These are phyloP conservation scores for Pachyuromys duprasi DNA, from an alignment of 2,797 vertebrate genomes.

Conservation along the genomic window DNA sequence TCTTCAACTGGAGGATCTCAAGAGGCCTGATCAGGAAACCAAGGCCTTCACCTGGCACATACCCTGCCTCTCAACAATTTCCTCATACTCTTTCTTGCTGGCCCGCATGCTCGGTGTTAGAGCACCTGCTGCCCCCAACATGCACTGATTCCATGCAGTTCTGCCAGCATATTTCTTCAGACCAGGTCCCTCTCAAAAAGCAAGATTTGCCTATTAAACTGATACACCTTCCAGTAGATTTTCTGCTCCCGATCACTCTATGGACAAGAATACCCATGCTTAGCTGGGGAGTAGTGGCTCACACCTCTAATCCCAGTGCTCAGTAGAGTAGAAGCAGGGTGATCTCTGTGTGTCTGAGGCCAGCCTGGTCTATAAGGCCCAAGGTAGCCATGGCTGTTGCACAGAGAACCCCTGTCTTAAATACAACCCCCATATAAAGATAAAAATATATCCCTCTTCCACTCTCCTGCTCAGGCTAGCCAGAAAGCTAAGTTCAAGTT, in stretches of 20 bases:
- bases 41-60: background rate
- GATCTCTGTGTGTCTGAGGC: background rate
- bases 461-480: background rate
- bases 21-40: background rate
- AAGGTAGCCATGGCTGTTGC: background rate
- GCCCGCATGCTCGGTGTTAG: background rate
- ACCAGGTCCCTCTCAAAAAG: background rate
- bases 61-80: background rate
- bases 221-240: background rate
- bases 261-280: background rate
- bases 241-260: background rate
- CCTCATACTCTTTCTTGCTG: background rate
- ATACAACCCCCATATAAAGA: background rate
- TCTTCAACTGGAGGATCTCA: background rate
- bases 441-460: background rate
- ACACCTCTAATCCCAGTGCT: background rate
- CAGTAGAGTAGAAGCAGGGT: background rate
- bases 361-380: background rate
- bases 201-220: conserved; percentile 40
- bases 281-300: background rate
- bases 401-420: background rate
- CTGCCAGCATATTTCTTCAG: background rate
- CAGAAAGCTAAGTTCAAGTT: background rate
- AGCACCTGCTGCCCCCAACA: background rate
- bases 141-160: too few relatives aligned